Evolutionary conservation across 2,797 vertebrate species (phyloP).

Genomic region (Anolis apletophallus): DNA sequence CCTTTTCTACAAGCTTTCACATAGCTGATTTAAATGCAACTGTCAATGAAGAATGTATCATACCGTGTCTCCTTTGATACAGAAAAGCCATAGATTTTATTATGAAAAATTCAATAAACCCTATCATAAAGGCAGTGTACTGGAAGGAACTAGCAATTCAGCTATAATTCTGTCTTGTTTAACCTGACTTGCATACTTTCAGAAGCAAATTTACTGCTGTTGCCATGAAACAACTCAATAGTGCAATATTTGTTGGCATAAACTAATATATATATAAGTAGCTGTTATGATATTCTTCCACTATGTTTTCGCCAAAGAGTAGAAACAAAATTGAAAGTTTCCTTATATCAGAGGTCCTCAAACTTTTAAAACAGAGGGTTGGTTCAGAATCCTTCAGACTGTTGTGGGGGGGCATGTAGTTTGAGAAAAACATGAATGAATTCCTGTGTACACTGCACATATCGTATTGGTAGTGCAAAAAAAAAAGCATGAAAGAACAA

Average conservation of each 20-base stretch:
- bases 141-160: conserved; percentile 44
- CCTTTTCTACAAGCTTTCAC: conserved; percentile 8
- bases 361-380: no score
- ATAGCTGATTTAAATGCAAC: conserved; percentile 17
- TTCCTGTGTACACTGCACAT: no score
- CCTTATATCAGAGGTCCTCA: not conserved
- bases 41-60: not conserved
- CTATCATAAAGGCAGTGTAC: conserved; percentile 35
- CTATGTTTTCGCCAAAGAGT: not conserved
- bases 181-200: conserved; percentile 49
- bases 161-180: conserved; percentile 44
- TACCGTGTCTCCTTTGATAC: conserved; percentile 40
- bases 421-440: no score
- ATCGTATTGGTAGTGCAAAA: no score
- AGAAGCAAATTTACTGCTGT: conserved; percentile 56
- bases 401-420: no score
- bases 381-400: no score
- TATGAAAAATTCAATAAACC: conserved; percentile 45
- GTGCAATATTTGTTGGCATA: conserved; percentile 56
- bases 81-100: conserved; percentile 46
- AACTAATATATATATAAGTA: conserved; percentile 35
- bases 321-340: not conserved
- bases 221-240: conserved; percentile 58
- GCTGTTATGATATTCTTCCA: not conserved
- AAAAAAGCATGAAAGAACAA: no score